These are phyloP conservation scores for Rhagophthalmus giganteus DNA, from an alignment of 2,888 invertebrate genomes.

Conservation along the genomic window DNA sequence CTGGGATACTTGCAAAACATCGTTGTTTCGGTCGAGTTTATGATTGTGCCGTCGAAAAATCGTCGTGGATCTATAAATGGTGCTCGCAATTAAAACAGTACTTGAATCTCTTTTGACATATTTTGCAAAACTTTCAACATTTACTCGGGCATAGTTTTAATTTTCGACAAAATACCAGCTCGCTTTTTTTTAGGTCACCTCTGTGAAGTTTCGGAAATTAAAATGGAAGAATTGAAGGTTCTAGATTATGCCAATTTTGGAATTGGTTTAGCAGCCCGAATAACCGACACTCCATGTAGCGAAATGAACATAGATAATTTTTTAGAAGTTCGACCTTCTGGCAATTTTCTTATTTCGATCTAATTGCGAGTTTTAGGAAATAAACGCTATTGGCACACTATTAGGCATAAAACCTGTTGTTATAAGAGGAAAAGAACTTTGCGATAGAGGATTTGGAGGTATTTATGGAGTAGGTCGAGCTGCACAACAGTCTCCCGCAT, in stretches of 20 bases:
- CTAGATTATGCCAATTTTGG: constrained; percentile 64
- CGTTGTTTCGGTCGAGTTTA: constrained; percentile 58
- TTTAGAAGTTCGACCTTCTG: constrained; percentile 61
- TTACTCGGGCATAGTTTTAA: no score
- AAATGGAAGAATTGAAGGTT: constrained; percentile 58
- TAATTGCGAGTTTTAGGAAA: constrained; percentile 62
- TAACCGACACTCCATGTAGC: constrained; percentile 87
- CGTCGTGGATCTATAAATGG: not conserved
- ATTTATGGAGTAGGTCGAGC: constrained; percentile 86
- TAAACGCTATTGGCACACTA: constrained; percentile 64
- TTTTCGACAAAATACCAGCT: no score
- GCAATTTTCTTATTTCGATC: not conserved
- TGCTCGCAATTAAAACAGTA: no score
- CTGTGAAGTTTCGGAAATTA: constrained; percentile 42
- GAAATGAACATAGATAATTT: constrained; percentile 82
- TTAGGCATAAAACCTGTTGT: constrained; percentile 68
- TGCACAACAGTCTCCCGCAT: constrained; percentile 63
- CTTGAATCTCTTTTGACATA: no score
- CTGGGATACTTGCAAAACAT: constrained; percentile 49
- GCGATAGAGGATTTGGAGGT: constrained; percentile 79
- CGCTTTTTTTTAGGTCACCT: no score
- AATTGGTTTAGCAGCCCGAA: constrained; percentile 74
- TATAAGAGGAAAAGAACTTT: constrained; percentile 78
- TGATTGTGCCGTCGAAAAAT: constrained; percentile 47
- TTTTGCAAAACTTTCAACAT: no score